These are phyloP conservation scores for Pyralis farinalis DNA, from an alignment of 2,888 invertebrate genomes.

Conservation along the genomic window DNA sequence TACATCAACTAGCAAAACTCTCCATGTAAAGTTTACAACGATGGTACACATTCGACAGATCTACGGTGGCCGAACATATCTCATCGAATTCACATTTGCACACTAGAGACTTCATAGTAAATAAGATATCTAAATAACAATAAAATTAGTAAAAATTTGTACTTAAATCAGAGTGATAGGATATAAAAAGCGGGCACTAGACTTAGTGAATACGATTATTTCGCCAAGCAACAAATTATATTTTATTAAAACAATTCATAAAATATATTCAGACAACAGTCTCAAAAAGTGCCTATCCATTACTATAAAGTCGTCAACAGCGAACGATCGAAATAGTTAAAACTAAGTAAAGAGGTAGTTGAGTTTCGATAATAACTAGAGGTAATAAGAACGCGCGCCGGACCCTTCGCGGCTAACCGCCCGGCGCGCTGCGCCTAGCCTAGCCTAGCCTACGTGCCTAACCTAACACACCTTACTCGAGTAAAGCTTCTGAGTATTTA, in stretches of 20 bases:
- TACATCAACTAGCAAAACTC: not conserved
- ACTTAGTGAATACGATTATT: slow-evolving; percentile 42
- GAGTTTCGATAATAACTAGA: slow-evolving; percentile 71
- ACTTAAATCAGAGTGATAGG: slow-evolving; percentile 76
- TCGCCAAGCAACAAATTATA: slow-evolving; percentile 62
- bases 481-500: slow-evolving; percentile 81
- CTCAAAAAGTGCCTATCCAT: slow-evolving; percentile 62
- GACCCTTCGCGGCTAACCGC: slow-evolving; percentile 72
- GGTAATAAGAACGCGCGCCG: slow-evolving; percentile 55
- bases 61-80: slow-evolving; percentile 14
- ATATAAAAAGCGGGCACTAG: slow-evolving; percentile 46
- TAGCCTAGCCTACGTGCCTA: slow-evolving; percentile 56
- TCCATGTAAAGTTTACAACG: not conserved
- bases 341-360: slow-evolving; percentile 79
- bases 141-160: slow-evolving; percentile 77
- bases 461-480: slow-evolving; percentile 72
- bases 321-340: slow-evolving; percentile 61
- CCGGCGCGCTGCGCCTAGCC: slow-evolving; percentile 56
- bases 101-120: slow-evolving; percentile 29
- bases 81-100: slow-evolving; percentile 11
- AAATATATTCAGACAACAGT: slow-evolving; percentile 76
- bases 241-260: slow-evolving; percentile 67
- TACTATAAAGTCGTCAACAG: slow-evolving; percentile 67
- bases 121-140: slow-evolving; percentile 74
- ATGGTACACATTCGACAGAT: slow-evolving; percentile 4